A percentile compares a stretch with the other conserved stretches of the same genome.
Conservation (phyloP, 1,140 invertebrate genomes). For the Camponotus pennsylvanicus region DNA sequence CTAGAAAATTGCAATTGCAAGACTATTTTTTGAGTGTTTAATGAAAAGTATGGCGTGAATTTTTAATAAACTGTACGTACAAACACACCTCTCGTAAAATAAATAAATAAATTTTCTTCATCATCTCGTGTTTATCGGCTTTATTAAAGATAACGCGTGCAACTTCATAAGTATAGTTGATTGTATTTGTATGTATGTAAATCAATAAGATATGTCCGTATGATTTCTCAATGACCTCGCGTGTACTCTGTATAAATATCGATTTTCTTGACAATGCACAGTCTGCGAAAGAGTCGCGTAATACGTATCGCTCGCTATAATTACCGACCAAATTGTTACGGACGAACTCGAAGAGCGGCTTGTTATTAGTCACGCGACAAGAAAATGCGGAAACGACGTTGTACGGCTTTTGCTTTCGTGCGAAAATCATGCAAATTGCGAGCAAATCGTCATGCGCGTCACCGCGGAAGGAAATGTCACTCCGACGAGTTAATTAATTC, state of each 20-base stretch:
- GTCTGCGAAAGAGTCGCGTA: constrained; percentile 17
- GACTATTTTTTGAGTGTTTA: too few species aligned
- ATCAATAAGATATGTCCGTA: neutral
- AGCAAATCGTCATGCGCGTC: constrained; percentile 21
- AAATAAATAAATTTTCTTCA: neutral
- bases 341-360: constrained; percentile 19
- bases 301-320: constrained; percentile 59
- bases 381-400: constrained; percentile 47
- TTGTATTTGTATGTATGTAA: neutral
- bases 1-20: too few species aligned
- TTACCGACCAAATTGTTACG: constrained; percentile 61
- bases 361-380: constrained; percentile 74
- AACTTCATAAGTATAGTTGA: neutral
- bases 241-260: constrained; percentile 37
- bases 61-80: too few species aligned
- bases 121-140: neutral
- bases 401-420: constrained; percentile 45
- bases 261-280: constrained; percentile 49
- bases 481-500: constrained; percentile 51
- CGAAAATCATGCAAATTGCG: constrained; percentile 58
- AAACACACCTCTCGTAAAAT: neutral
- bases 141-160: neutral
- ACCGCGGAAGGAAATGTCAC: constrained; percentile 25
- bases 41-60: too few species aligned
- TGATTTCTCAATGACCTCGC: constrained; percentile 16